Evolutionary conservation across 2,797 vertebrate genomes (phyloP), one percentile per base, ranked within the genome.

Genomic region (Dipus sagitta): DNA sequence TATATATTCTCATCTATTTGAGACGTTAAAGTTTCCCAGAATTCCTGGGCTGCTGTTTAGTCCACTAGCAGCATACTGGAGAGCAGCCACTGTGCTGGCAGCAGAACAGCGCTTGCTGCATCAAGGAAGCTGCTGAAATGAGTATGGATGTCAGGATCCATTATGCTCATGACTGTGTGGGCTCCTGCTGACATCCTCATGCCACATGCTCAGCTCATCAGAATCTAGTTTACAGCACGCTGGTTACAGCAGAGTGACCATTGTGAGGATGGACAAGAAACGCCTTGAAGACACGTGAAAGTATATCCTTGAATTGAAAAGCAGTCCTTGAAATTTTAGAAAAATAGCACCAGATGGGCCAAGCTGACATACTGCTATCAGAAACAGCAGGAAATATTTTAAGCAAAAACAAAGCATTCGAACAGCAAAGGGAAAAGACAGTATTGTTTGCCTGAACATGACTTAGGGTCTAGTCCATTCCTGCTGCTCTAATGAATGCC

Each of bases 331-430:
- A 91, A 96, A 91, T 91, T 82, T 38, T 90, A 38, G 70, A 79
- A 96, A 96, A 93, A 94, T 17, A 94, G 83, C 77, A 78, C 68
- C 96, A 96, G 88, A 96, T 96, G 94, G 91, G 74, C 83, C 83
- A 95, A 2, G 67, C 83, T 97, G 94, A 92, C 94, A 96, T 23
- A 60, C 13, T 30, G 20, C 86, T 83, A 74, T 80, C 83, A 84
- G 91, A 92, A 92, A 92, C 82, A 90, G 80, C 65, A 91, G 94
- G 91, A 75, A 47, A 64, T 90, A 92, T 87, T 94, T 97, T 94
- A 85, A 94, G 92, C 47, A 70, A 60, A 67, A 96, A 68, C 70
- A 87, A 86, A 54, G 34, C 20, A 80, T 0, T 83, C 34, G 86
- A 90, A 24, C 38, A 92, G 77, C 62, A 84, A 64, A 90, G 54